Percentiles rank a stretch among this genome's conserved stretches.
Conservation (phyloP, 2,113 vertebrate genomes). For the Xiphophorus couchianus region DNA sequence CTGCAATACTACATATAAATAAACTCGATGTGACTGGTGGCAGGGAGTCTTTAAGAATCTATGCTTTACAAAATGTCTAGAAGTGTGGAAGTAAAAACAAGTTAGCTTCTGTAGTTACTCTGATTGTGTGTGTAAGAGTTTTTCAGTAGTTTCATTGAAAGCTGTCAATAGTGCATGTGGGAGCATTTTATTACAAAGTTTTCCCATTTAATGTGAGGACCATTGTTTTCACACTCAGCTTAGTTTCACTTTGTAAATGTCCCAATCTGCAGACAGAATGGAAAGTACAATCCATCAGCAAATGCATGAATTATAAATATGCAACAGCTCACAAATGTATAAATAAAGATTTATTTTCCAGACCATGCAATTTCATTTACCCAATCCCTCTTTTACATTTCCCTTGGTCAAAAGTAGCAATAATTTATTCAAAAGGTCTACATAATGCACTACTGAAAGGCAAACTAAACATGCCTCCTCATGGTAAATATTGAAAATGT, state of each 20-base stretch:
- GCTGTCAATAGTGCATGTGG: too few species aligned
- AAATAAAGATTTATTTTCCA: constrained; percentile 71
- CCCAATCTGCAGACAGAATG: background rate
- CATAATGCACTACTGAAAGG: constrained; percentile 57
- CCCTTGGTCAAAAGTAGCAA: constrained; percentile 44
- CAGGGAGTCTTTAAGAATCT: background rate
- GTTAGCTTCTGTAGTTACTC: background rate
- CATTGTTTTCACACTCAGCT: background rate
- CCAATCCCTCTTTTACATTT: constrained; percentile 55
- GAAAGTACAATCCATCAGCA: background rate
- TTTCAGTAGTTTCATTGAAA: background rate
- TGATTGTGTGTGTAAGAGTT: background rate
- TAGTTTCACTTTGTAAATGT: background rate
- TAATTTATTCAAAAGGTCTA: constrained; percentile 44
- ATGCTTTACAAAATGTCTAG: background rate
- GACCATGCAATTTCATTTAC: constrained; percentile 78
- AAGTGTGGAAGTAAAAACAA: background rate
- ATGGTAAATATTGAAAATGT: constrained; percentile 39
- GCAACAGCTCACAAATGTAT: constrained; percentile 44
- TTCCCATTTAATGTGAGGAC: background rate
- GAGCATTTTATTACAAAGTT: too few species aligned
- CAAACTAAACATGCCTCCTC: constrained; percentile 49
- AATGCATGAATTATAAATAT: background rate
- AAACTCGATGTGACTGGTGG: background rate
- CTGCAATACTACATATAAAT: too few species aligned